Evolutionary conservation across 2,797 vertebrate genomes (phyloP).

Genomic region (Silurus aristotelis): DNA sequence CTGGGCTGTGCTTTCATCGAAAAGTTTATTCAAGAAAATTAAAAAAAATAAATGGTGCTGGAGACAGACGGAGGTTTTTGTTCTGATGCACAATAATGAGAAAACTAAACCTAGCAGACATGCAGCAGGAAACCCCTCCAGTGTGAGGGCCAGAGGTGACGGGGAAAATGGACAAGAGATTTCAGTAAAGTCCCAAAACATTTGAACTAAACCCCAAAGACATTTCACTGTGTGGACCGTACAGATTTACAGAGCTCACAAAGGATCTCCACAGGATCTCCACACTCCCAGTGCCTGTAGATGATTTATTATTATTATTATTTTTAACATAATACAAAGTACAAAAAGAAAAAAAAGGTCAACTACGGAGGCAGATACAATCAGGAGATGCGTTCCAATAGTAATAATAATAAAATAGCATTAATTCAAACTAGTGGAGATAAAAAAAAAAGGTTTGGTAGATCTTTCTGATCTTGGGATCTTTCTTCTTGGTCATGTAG

Average conservation of each 20-base stretch:
- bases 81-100: slow-evolving; percentile 30
- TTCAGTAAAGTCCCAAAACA: background rate
- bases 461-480: too few species aligned
- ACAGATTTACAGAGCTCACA: background rate
- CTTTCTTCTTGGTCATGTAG: too few species aligned
- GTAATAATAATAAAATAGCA: too few species aligned
- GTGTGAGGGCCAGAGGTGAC: slow-evolving; percentile 41
- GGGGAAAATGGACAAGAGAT: background rate
- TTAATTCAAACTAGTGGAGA: too few species aligned
- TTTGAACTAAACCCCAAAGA: background rate
- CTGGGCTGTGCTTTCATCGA: background rate
- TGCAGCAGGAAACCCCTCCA: slow-evolving; percentile 45
- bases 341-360: background rate
- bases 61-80: slow-evolving; percentile 7
- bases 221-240: background rate
- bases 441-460: too few species aligned
- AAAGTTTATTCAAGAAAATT: background rate
- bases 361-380: background rate
- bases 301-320: background rate
- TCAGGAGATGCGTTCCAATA: background rate
- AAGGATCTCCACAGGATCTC: too few species aligned
- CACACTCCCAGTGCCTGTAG: background rate
- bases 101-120: slow-evolving; percentile 43
- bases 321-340: too few species aligned
- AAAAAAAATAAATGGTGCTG: slow-evolving; percentile 9